Conservation (phyloP, 2,113 vertebrate species). For the Zosterops borbonicus region DNA sequence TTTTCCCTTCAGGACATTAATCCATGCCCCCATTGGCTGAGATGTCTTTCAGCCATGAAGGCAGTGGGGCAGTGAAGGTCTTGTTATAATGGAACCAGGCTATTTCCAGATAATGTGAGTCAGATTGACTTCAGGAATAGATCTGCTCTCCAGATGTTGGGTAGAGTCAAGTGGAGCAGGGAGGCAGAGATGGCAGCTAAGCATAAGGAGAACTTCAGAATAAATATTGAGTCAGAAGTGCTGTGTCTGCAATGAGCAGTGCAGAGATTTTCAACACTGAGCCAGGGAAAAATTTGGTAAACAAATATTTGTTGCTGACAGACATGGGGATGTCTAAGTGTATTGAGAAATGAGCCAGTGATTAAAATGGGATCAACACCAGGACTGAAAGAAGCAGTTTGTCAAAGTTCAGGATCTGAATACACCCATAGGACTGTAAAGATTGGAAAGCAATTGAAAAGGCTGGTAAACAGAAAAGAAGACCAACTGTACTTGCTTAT, state of each 20-base stretch:
- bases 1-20: conserved; percentile 63
- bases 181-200: conserved; percentile 25
- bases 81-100: conserved; percentile 61
- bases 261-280: background rate
- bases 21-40: conserved; percentile 40
- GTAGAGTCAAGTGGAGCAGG: conserved; percentile 32
- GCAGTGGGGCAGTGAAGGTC: conserved; percentile 60
- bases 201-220: background rate
- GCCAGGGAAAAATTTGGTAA: background rate
- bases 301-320: conserved; percentile 1
- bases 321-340: background rate
- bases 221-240: background rate
- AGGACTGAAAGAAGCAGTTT: background rate
- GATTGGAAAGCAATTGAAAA: background rate
- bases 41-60: conserved; percentile 61
- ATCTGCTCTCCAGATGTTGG: conserved; percentile 69
- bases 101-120: conserved; percentile 68
- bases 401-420: background rate
- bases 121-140: conserved; percentile 54
- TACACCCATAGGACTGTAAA: background rate
- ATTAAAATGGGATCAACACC: background rate
- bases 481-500: background rate
- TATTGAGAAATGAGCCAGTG: background rate
- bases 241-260: background rate
- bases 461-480: background rate